A percentile compares a stretch with the other conserved stretches of the same genome.
These are phyloP conservation scores for Saccopteryx leptura DNA, from an alignment of 2,113 vertebrate species.

Conservation along the genomic window DNA sequence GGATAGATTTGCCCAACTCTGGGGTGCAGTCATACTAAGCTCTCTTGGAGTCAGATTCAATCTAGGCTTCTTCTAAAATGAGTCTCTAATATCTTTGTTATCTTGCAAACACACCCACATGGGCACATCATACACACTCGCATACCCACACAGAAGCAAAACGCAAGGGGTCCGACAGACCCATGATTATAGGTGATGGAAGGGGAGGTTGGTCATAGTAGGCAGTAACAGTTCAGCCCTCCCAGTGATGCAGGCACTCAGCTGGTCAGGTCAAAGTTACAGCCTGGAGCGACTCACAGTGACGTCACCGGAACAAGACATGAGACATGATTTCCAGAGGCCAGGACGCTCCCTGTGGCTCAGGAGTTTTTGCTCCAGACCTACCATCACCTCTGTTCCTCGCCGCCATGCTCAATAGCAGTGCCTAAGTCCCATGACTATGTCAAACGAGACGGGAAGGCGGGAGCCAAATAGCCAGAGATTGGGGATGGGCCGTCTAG, in stretches of 20 bases:
- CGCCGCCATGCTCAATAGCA: slow-evolving; percentile 62
- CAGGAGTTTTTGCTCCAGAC: slow-evolving; percentile 68
- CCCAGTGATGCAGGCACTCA: not conserved
- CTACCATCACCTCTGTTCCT: slow-evolving; percentile 74
- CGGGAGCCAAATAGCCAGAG: slow-evolving; percentile 58
- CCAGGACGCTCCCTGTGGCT: slow-evolving; percentile 67
- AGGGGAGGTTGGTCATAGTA: not conserved
- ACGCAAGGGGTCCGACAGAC: slow-evolving; percentile 19
- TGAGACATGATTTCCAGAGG: slow-evolving; percentile 40
- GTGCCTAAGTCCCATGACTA: slow-evolving; percentile 66
- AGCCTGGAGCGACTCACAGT: too few species aligned
- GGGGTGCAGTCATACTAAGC: not conserved
- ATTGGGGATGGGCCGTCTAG: slow-evolving; percentile 33
- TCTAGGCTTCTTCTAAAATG: not conserved
- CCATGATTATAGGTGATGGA: not conserved
- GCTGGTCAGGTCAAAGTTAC: too few species aligned
- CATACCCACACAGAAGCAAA: slow-evolving; percentile 37
- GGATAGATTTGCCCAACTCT: not conserved
- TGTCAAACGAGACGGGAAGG: slow-evolving; percentile 56
- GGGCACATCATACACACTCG: not conserved
- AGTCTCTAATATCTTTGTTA: slow-evolving; percentile 62
- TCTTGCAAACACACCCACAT: slow-evolving; percentile 65
- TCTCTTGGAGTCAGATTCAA: not conserved
- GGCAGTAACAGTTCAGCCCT: slow-evolving; percentile 45
- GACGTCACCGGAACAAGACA: too few species aligned